These are phyloP conservation scores for Stegodyphus mimosarum DNA, from an alignment of 1,140 invertebrate species.

Conservation along the genomic window DNA sequence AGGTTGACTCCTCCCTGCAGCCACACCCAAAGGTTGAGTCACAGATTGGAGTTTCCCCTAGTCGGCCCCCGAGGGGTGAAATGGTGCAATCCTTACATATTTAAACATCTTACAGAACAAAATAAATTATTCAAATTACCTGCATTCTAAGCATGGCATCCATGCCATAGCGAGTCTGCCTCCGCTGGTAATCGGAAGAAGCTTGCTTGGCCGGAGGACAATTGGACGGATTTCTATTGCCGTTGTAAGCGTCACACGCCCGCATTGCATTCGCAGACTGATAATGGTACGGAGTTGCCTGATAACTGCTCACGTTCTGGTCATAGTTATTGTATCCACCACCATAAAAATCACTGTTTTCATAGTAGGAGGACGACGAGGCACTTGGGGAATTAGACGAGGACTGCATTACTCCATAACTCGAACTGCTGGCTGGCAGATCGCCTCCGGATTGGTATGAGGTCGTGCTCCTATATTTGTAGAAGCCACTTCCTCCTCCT, in stretches of 20 bases:
- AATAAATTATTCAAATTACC: not conserved
- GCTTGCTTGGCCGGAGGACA: constrained; percentile 31
- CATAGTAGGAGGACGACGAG: constrained; percentile 33
- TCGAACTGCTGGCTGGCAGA: constrained; percentile 1
- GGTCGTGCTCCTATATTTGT: not conserved
- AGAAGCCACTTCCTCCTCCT: not conserved
- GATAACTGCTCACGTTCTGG: not conserved
- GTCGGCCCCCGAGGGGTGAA: not conserved
- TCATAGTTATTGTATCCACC: constrained; percentile 11
- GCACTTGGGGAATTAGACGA: constrained; percentile 34
- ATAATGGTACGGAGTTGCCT: not conserved
- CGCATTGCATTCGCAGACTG: not conserved
- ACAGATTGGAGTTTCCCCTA: too few species aligned
- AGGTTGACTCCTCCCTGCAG: too few species aligned
- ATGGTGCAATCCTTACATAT: not conserved
- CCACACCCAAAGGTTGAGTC: too few species aligned
- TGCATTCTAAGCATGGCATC: not conserved
- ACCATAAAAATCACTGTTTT: constrained; percentile 21
- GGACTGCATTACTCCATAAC: constrained; percentile 44
- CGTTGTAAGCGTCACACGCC: not conserved
- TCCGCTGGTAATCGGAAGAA: constrained; percentile 17
- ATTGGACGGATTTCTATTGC: constrained; percentile 33
- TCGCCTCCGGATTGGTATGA: constrained; percentile 12
- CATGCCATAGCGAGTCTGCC: constrained; percentile 21
- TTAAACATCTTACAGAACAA: too few species aligned